These are phyloP conservation scores for Sinocyclocheilus maitianheensis DNA, from an alignment of 2,113 vertebrate species.

Conservation along the genomic window DNA sequence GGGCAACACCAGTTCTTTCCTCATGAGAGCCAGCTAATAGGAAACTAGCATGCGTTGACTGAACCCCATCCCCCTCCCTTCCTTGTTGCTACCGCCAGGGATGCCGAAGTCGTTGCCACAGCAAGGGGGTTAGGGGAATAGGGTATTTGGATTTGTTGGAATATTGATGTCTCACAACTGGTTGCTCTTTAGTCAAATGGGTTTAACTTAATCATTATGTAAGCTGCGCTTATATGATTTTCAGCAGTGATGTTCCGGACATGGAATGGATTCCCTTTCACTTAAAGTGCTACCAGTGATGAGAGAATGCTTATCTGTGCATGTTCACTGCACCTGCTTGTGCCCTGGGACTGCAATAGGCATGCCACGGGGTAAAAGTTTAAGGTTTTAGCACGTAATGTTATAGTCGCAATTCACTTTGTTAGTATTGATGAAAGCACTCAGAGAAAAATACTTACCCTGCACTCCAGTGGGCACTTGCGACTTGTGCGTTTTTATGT, in stretches of 20 bases:
- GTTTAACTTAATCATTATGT: neutral
- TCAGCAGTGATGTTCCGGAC: neutral
- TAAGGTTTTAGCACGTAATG: constrained; percentile 21
- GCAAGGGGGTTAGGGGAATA: constrained; percentile 51
- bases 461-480: constrained; percentile 56
- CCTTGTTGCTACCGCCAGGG: constrained; percentile 54
- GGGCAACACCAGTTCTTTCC: constrained; percentile 61
- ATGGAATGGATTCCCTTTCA: constrained; percentile 36
- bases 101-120: constrained; percentile 39
- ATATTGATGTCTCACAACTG: constrained; percentile 42
- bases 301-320: constrained; percentile 61
- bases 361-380: constrained; percentile 64
- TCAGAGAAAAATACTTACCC: constrained; percentile 35
- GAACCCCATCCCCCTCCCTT: constrained; percentile 61
- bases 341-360: constrained; percentile 68
- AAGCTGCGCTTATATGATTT: neutral
- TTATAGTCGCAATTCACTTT: constrained; percentile 27
- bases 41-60: constrained; percentile 54
- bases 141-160: constrained; percentile 43
- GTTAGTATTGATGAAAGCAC: constrained; percentile 15
- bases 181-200: constrained; percentile 54
- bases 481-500: constrained; percentile 43
- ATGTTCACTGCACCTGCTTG: constrained; percentile 71
- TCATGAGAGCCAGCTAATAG: constrained; percentile 27
- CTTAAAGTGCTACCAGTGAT: constrained; percentile 52